A percentile compares a stretch with the other conserved stretches of the same genome.
phyloP scores from a whole-genome alignment of 2,888 invertebrate species.

The Bombyx huttoni region DNA sequence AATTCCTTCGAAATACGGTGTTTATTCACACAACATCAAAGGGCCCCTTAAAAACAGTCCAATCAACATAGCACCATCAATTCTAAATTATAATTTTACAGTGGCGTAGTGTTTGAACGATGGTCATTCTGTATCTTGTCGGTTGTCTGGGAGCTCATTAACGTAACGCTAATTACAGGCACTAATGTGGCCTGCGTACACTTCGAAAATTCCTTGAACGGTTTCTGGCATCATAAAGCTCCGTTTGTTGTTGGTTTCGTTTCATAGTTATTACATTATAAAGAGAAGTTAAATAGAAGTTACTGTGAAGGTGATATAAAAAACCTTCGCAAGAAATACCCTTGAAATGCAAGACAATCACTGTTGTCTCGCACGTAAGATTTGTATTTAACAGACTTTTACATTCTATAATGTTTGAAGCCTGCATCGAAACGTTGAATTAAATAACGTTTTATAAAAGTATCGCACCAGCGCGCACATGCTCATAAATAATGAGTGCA shows the following conservation, averaged over 20 bases:
- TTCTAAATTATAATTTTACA: neutral
- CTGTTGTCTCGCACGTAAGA: neutral
- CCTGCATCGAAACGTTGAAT: neutral
- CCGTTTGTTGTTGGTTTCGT: conserved; percentile 22
- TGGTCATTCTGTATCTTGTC: conserved; percentile 27
- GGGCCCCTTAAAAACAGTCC: conserved; percentile 33
- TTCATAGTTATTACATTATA: conserved; percentile 1
- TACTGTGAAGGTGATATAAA: conserved; percentile 1
- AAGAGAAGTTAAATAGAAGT: neutral
- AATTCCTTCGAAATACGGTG: conserved; percentile 37
- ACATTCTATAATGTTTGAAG: neutral
- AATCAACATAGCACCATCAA: too few relatives aligned
- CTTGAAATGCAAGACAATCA: neutral
- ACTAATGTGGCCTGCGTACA: conserved; percentile 54
- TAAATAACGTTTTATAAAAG: neutral
- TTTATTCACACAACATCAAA: conserved; percentile 24
- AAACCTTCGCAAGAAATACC: conserved; percentile 2
- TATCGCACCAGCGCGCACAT: neutral
- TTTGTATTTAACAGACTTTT: neutral
- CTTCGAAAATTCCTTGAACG: conserved; percentile 50
- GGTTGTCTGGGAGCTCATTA: conserved; percentile 56
- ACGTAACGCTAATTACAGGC: conserved; percentile 58
- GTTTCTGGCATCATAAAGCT: conserved; percentile 46
- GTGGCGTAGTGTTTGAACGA: conserved; percentile 13
- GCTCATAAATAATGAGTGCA: neutral